Conservation (phyloP, 2,113 vertebrate genomes). For the Stigmatopora nigra region DNA sequence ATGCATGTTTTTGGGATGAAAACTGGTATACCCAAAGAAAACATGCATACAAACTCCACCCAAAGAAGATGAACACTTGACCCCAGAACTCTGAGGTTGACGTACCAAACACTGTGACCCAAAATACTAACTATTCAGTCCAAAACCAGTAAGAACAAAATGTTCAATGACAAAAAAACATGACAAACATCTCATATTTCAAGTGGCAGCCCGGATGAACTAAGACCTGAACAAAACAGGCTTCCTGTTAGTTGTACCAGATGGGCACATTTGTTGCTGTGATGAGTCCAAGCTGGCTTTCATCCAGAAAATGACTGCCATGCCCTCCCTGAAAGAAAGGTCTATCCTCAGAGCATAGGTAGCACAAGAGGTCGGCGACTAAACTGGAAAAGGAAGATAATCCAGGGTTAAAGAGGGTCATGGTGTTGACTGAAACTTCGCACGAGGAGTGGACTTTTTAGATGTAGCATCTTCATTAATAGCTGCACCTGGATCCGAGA, state of each 20-base stretch:
- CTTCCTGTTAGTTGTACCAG: slow-evolving; percentile 37
- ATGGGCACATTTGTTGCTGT: slow-evolving; percentile 41
- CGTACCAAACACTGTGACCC: too few relatives aligned
- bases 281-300: slow-evolving; percentile 55
- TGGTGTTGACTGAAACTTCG: slow-evolving; percentile 67
- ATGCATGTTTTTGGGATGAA: too few relatives aligned
- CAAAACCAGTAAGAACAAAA: slow-evolving; percentile 5
- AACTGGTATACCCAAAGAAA: too few relatives aligned
- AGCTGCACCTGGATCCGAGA: slow-evolving; percentile 62
- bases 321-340: slow-evolving; percentile 53
- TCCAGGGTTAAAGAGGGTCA: slow-evolving; percentile 66
- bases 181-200: slow-evolving; percentile 5
- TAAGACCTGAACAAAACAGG: slow-evolving; percentile 21
- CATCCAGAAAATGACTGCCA: slow-evolving; percentile 26
- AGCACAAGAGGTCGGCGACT: slow-evolving; percentile 41
- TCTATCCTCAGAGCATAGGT: slow-evolving; percentile 59
- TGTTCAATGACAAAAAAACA: background rate
- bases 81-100: too few relatives aligned
- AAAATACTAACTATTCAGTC: background rate
- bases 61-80: too few relatives aligned
- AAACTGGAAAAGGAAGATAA: slow-evolving; percentile 71
- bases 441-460: slow-evolving; percentile 48
- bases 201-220: slow-evolving; percentile 24
- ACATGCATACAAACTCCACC: too few relatives aligned
- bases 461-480: slow-evolving; percentile 62